These are phyloP conservation scores for Timandra comae DNA, from an alignment of 2,888 invertebrate species.

Conservation along the genomic window DNA sequence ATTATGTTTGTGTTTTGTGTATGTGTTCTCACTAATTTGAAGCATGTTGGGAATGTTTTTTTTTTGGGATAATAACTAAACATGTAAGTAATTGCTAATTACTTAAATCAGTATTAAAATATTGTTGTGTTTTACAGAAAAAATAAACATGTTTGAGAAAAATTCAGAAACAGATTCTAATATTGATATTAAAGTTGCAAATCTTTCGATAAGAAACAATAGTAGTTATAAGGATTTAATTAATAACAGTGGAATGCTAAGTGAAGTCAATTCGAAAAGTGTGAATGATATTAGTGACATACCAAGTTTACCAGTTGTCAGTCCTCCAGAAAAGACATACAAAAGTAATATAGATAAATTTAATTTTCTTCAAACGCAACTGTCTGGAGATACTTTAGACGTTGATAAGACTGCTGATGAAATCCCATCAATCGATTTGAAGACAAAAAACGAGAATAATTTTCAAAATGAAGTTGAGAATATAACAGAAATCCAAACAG, in stretches of 20 bases:
- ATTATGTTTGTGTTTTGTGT: constrained; percentile 9
- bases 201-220: constrained; percentile 52
- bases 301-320: constrained; percentile 21
- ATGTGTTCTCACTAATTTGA: constrained; percentile 5
- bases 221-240: constrained; percentile 43
- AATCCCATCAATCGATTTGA: constrained; percentile 10
- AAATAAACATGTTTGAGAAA: constrained; percentile 72
- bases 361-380: constrained; percentile 64
- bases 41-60: constrained; percentile 1
- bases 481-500: constrained; percentile 31
- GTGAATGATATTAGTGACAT: constrained; percentile 19
- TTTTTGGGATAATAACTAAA: no score
- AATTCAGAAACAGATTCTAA: constrained; percentile 51
- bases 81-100: no score
- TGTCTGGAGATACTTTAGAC: constrained; percentile 37
- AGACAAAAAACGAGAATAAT: constrained; percentile 7
- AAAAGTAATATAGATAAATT: constrained; percentile 60
- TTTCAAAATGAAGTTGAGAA: constrained; percentile 19
- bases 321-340: constrained; percentile 47
- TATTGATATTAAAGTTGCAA: constrained; percentile 51
- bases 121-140: constrained; percentile 45
- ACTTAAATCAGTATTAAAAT: background rate
- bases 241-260: constrained; percentile 31
- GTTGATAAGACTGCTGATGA: constrained; percentile 29
- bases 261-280: constrained; percentile 32